A percentile compares a stretch with the other conserved stretches of the same genome.
These are phyloP conservation scores for Nematolebias whitei DNA, from an alignment of 2,113 vertebrate genomes.

Conservation along the genomic window DNA sequence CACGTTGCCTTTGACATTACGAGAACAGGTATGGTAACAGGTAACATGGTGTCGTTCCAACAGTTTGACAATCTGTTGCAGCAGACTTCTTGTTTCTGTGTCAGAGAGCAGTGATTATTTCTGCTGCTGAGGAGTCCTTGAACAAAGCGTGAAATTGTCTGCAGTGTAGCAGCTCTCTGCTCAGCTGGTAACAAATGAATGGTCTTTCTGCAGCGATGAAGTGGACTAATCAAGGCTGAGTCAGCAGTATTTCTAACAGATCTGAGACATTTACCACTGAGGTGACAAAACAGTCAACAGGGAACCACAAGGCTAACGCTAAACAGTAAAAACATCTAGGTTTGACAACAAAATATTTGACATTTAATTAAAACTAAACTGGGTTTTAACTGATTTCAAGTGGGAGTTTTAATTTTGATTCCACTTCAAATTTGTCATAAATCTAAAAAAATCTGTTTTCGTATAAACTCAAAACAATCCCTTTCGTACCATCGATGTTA, in stretches of 20 bases:
- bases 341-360: background rate
- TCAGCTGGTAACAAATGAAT: background rate
- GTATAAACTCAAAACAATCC: background rate
- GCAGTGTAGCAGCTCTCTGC: background rate
- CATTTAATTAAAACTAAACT: too few relatives aligned
- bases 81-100: background rate
- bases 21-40: too few relatives aligned
- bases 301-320: background rate
- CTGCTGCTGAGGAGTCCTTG: background rate
- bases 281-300: background rate
- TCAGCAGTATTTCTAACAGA: constrained; percentile 21
- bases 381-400: too few relatives aligned
- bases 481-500: background rate
- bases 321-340: background rate
- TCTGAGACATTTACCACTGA: constrained; percentile 29
- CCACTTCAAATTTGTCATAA: too few relatives aligned
- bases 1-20: constrained; percentile 81
- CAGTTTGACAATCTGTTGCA: background rate
- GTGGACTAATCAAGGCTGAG: background rate
- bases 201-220: background rate
- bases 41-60: too few relatives aligned
- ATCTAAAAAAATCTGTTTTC: too few relatives aligned
- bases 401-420: too few relatives aligned
- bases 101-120: too few relatives aligned
- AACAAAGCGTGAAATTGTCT: background rate